Base-by-base conservation (phyloP, 2,888 invertebrate genomes). In the Ganaspis brasiliensis region DNA sequence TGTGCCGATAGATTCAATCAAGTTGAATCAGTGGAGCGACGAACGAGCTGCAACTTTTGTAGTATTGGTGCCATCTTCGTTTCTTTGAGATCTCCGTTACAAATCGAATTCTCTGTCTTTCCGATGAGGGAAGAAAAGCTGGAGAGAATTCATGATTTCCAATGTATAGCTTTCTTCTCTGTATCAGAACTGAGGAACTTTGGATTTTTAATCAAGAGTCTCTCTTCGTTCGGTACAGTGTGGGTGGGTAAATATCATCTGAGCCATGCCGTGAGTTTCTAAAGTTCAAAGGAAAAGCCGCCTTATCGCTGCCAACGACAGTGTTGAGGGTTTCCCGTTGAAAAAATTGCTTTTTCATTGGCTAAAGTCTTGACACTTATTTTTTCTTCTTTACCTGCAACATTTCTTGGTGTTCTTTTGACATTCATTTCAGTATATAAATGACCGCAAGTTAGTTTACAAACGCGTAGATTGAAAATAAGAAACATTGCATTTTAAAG, bases 1-100 rank as follows among this genome's bases (percentile, higher is more conserved):
- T 78, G 75, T 63, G 74, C 77, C 74, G 71, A 75, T 78, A 70
- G 70, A 78, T 80, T 72, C 76, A 78, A 80, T 80, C 76, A 80
- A 71, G 74, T 52, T 79, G 67, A 45, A 45, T 21, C 67, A 67
- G 67, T 26, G 45, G 24, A 45, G 67, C 67, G 67, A n/a, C 21
- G 67, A 67, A 67, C 67, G 67, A 63, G 67, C 67, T 67, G 67
- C 45, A 67, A 45, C n/a, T 45, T n/a, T 67, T 45, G 45, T 67
- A 67, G 67, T 45, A 45, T n/a, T 40, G 40, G 24, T 67, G 67
- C n/a, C 40, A 67, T 67, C 67, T 26, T 45, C 67, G 45, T 67
- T 67, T 45, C 67, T 45, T 67, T 45, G 24, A 67, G 24, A 67
- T 67, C 40, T 67, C 45, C 45, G 45, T 67, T 67, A 67, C 67